Evolutionary conservation across 2,113 vertebrate species (phyloP), one percentile per base, ranked within the genome.

Genomic region (Larimichthys crocea): DNA sequence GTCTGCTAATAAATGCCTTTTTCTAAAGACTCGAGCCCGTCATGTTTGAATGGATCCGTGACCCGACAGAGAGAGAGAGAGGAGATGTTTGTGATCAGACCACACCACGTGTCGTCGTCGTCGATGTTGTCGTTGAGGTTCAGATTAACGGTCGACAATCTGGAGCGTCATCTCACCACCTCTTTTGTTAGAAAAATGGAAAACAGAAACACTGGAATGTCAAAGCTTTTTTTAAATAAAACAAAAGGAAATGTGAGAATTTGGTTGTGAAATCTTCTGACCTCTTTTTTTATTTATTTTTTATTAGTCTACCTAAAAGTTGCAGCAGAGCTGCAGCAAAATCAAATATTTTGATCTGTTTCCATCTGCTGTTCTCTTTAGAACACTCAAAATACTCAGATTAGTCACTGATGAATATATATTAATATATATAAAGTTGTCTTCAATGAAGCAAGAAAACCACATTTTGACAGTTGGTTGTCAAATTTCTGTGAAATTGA

Each of bases 141-240:
- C 73, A 73, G 29, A 79, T 61, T 80, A 60, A 77, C 83, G 88
- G 86, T 85, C 86, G 93, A 94, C 91, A 93, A 89, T 94, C 91
- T 80, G 87, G 55, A 88, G 79, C 66, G 79, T 90, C 80, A 86
- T 85, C 86, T 89, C 84, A 75, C 57, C 82, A 77, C 74, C 84
- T 74, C 74, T 92, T 94, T 94, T 93, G 86, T 93, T 92, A 90
- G 92, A 92, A 94, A 35, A 95, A 94, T 88, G 82, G 88, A 91
- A 94, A 94, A 94, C 61, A 86, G 87, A 94, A 93, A 94, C 93
- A 95, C 94, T 96, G 94, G 93, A 96, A 95, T 95, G 92, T 94
- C 83, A 85, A 89, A 86, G 83, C 76, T 88, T 94, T 93, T 91
- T 92, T 91, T 62, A 64, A 61, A 69, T 73, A 74, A 93, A 94